phyloP scores from a whole-genome alignment of 2,113 vertebrate species.

The Syngnathus scovelli region DNA sequence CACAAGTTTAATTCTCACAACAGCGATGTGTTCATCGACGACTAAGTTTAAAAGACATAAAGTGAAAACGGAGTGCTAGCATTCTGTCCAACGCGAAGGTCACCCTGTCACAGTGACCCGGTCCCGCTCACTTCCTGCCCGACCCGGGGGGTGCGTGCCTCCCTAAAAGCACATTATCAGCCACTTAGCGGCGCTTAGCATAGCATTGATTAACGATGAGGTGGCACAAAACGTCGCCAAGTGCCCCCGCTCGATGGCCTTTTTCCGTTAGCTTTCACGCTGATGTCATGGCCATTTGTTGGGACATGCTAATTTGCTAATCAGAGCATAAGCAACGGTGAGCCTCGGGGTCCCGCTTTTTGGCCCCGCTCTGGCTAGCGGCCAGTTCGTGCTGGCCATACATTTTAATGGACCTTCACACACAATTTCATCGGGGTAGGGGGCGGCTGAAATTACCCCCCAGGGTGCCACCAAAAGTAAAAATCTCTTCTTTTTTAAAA shows the following conservation, averaged over 20 bases:
- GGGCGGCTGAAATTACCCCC: too few relatives aligned
- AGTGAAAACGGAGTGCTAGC: neutral
- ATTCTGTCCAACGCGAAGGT: neutral
- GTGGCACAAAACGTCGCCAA: slow-evolving; percentile 38
- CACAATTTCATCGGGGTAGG: slow-evolving; percentile 11
- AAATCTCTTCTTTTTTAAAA: too few relatives aligned
- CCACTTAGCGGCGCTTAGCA: slow-evolving; percentile 48
- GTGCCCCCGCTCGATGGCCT: slow-evolving; percentile 33
- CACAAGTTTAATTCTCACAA: neutral
- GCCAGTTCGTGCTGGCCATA: slow-evolving; percentile 16
- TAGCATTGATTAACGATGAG: slow-evolving; percentile 48
- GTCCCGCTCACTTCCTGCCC: slow-evolving; percentile 20
- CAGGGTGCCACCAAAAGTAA: too few relatives aligned
- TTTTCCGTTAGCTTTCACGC: slow-evolving; percentile 45
- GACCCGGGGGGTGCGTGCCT: slow-evolving; percentile 2
- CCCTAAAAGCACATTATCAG: slow-evolving; percentile 51
- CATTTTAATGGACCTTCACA: slow-evolving; percentile 20
- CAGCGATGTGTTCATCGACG: neutral
- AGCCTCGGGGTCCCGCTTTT: slow-evolving; percentile 28
- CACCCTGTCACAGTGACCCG: neutral
- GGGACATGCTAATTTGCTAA: slow-evolving; percentile 50
- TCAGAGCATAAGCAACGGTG: slow-evolving; percentile 53
- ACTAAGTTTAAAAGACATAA: neutral
- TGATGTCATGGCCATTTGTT: slow-evolving; percentile 48
- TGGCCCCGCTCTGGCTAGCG: slow-evolving; percentile 12